phyloP scores from a whole-genome alignment of 2,797 vertebrate species.

The Pelodytes ibericus region DNA sequence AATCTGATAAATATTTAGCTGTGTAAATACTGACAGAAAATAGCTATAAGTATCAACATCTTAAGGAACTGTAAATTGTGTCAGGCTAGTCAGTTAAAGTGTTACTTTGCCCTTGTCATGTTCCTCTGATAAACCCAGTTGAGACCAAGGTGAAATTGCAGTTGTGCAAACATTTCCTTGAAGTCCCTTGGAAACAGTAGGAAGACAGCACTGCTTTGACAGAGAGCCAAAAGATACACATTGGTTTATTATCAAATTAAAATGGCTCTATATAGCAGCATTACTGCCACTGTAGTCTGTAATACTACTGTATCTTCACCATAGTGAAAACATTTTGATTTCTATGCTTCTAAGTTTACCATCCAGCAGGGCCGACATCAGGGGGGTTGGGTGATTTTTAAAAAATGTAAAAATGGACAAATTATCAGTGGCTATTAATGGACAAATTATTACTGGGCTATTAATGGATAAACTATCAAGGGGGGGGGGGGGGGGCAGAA shows the following conservation, averaged over 20 bases:
- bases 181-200: conserved; percentile 3
- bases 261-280: conserved; percentile 4
- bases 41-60: background rate
- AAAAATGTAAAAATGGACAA: too few species aligned
- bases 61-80: background rate
- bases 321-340: too few species aligned
- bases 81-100: background rate
- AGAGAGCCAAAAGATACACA: conserved; percentile 5
- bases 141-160: conserved; percentile 23
- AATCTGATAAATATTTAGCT: background rate
- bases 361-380: too few species aligned
- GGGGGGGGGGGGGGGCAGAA: too few species aligned
- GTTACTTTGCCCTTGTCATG: conserved; percentile 18
- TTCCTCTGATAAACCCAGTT: conserved; percentile 35
- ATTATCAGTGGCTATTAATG: too few species aligned
- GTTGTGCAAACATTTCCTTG: conserved; percentile 11
- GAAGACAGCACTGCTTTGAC: background rate
- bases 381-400: too few species aligned
- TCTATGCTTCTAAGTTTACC: too few species aligned
- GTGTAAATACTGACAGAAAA: background rate
- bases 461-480: too few species aligned
- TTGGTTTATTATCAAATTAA: conserved; percentile 15
- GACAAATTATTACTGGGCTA: too few species aligned
- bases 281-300: too few species aligned
- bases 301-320: too few species aligned